A percentile compares a stretch with the other conserved stretches of the same genome.
Evolutionary conservation across 2,797 vertebrate genomes (phyloP).

Genomic region (Mycteria americana): DNA sequence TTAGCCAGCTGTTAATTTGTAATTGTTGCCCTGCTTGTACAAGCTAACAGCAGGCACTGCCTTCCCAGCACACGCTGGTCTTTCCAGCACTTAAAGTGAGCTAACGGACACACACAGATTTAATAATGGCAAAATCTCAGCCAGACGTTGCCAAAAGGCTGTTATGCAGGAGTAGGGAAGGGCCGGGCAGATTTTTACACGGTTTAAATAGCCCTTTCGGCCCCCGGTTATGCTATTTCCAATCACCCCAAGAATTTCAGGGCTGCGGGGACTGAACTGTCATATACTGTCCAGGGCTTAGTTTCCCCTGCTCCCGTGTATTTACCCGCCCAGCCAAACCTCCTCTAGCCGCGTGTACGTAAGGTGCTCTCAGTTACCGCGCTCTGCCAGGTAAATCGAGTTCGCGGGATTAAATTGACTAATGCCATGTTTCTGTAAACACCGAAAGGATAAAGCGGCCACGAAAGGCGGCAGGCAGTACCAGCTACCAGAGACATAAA

Average conservation of each 20-base stretch:
- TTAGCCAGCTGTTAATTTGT: not conserved
- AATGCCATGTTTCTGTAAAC: not conserved
- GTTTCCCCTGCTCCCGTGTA: fast-evolving
- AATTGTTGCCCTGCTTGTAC: not conserved
- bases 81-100: not conserved
- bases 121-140: fast-evolving
- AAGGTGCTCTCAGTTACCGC: not conserved
- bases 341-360: fast-evolving
- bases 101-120: not conserved
- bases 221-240: not conserved
- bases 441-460: fast-evolving
- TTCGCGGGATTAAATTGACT: too few relatives aligned
- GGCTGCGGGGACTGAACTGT: fast-evolving
- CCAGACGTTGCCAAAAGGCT: not conserved
- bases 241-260: not conserved
- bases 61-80: not conserved
- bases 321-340: not conserved
- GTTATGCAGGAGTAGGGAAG: fast-evolving
- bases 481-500: fast-evolving
- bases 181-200: not conserved
- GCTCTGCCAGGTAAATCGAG: not conserved
- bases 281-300: fast-evolving
- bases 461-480: not conserved
- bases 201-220: fast-evolving
- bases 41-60: not conserved